These are phyloP conservation scores for Catalaphyllia jardinei DNA, from an alignment of 64 coral and sea anemone genomes.

Conservation along the genomic window DNA sequence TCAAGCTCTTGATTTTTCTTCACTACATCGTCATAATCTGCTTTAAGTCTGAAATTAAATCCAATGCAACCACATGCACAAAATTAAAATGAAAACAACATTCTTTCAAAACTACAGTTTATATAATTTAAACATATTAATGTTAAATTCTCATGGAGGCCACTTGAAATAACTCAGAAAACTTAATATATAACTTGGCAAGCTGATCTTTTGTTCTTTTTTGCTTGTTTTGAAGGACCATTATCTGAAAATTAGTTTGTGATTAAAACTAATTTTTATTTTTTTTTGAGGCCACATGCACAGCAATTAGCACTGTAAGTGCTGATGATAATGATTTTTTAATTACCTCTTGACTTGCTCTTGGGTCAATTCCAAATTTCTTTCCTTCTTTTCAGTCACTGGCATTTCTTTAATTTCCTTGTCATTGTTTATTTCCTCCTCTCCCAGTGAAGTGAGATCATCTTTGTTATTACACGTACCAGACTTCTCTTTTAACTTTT, in stretches of 20 bases:
- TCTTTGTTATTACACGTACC: background rate
- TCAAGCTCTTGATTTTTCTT: slow-evolving; percentile 71
- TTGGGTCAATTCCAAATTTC: background rate
- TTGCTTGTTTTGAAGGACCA: too few relatives aligned
- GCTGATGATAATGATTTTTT: background rate
- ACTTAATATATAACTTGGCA: too few relatives aligned
- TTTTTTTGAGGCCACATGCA: too few relatives aligned
- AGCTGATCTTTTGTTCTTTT: too few relatives aligned
- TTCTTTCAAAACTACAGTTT: too few relatives aligned
- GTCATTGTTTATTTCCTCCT: background rate
- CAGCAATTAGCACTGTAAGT: too few relatives aligned
- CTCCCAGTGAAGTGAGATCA: background rate
- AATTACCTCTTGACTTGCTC: slow-evolving; percentile 26
- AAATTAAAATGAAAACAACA: background rate
- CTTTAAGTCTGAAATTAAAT: slow-evolving; percentile 47
- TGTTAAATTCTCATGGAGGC: too few relatives aligned
- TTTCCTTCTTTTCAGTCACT: background rate
- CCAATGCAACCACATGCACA: background rate
- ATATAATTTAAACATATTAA: too few relatives aligned
- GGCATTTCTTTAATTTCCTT: background rate
- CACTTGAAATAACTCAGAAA: too few relatives aligned
- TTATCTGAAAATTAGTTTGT: too few relatives aligned
- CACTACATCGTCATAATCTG: slow-evolving; percentile 49
- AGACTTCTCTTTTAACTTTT: background rate
- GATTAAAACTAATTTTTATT: too few relatives aligned